Evolutionary conservation across 2,888 invertebrate species (phyloP).

Genomic region (Synanthedon vespiformis): DNA sequence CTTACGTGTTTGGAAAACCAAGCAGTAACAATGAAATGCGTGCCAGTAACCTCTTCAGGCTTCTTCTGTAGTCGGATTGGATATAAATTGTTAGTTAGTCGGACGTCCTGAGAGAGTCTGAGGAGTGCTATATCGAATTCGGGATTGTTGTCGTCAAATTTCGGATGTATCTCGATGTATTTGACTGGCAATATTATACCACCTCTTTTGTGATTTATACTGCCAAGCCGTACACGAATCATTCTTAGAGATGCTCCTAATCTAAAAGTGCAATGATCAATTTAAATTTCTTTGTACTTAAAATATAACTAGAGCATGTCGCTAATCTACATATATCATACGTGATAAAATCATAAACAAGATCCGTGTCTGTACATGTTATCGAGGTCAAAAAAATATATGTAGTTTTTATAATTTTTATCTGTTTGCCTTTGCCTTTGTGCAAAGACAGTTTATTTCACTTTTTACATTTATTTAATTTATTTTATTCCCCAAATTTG

Average conservation of each 20-base stretch:
- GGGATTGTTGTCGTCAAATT: conserved; percentile 38
- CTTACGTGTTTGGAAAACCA: conserved; percentile 29
- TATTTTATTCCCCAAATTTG: too few species aligned
- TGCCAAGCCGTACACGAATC: conserved; percentile 42
- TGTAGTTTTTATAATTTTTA: too few species aligned
- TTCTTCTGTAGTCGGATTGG: conserved; percentile 30
- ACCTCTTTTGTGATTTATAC: conserved; percentile 44
- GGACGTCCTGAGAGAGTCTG: conserved; percentile 24
- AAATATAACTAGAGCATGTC: neutral
- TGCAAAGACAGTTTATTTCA: too few species aligned
- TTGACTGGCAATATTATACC: conserved; percentile 36
- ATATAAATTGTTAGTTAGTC: conserved; percentile 21
- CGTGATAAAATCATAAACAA: too few species aligned
- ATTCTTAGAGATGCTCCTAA: conserved; percentile 28
- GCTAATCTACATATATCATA: too few species aligned
- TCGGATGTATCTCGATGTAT: conserved; percentile 40
- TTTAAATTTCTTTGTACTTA: neutral
- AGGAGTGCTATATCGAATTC: conserved; percentile 43
- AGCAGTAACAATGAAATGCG: conserved; percentile 43
- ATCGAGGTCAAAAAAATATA: too few species aligned
- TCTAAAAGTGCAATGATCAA: conserved; percentile 17
- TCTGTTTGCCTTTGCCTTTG: too few species aligned
- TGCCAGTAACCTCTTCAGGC: conserved; percentile 17
- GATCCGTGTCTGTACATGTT: too few species aligned
- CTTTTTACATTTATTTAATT: too few species aligned